Evolutionary conservation across 2,113 vertebrate genomes (phyloP).

Genomic region (Cervus canadensis): DNA sequence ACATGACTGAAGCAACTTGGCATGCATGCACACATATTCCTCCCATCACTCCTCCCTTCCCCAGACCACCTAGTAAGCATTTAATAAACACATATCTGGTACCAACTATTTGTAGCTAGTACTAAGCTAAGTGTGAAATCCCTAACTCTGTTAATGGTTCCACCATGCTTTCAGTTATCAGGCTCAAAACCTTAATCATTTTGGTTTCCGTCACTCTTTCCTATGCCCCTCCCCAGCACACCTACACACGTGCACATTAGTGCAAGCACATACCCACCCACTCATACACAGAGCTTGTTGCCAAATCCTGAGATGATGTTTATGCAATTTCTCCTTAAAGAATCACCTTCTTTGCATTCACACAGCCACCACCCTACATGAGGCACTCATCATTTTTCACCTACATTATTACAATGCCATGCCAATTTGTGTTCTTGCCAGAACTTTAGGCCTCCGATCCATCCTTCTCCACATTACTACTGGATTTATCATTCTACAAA

Average conservation of each 20-base stretch:
- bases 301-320: not conserved
- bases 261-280: not conserved
- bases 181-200: not conserved
- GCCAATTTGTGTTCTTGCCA: not conserved
- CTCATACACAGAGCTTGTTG: not conserved
- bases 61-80: not conserved
- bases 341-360: not conserved
- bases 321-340: not conserved
- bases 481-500: slow-evolving; percentile 20
- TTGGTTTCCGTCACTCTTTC: not conserved
- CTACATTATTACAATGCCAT: not conserved
- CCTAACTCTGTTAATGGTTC: not conserved
- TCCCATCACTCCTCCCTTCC: not conserved
- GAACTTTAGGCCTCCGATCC: not conserved
- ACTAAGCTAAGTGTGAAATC: not conserved
- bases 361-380: not conserved
- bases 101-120: not conserved
- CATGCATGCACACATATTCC: not conserved
- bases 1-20: not conserved
- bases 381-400: not conserved
- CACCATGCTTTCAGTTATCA: not conserved
- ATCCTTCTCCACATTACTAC: not conserved
- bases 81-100: not conserved
- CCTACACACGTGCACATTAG: not conserved
- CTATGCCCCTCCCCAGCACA: not conserved